phyloP scores from a whole-genome alignment of 2,113 vertebrate genomes.

The Ptyas mucosa region DNA sequence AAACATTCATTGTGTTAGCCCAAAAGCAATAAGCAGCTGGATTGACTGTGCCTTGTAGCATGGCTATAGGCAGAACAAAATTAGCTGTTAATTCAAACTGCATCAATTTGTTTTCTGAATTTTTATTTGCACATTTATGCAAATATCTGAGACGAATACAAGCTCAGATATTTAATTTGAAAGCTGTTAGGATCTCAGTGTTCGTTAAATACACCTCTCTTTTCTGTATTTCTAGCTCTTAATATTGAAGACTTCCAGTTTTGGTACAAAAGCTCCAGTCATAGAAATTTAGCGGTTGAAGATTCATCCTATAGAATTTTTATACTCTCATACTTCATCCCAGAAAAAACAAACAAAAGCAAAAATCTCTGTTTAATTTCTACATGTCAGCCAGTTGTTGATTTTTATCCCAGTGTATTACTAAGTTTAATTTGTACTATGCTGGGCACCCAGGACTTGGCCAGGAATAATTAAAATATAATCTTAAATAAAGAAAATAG shows the following conservation, averaged over 20 bases:
- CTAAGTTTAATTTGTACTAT: neutral
- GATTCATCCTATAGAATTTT: neutral
- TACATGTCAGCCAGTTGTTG: neutral
- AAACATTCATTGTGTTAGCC: neutral
- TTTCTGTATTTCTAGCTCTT: neutral
- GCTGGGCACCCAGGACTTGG: neutral
- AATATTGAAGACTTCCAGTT: neutral
- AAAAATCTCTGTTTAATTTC: neutral
- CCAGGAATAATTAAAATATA: neutral
- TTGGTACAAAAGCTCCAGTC: neutral
- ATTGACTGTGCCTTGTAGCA: neutral
- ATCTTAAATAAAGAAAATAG: neutral
- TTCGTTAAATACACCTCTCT: neutral
- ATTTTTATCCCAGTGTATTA: neutral
- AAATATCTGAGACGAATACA: neutral
- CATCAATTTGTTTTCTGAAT: neutral
- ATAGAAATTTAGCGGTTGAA: neutral
- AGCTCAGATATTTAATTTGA: neutral
- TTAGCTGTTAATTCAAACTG: neutral
- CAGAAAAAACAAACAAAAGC: neutral
- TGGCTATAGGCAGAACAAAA: neutral
- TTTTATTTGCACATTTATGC: neutral
- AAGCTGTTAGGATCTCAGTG: neutral
- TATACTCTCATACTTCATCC: neutral
- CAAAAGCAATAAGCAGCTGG: neutral